Conservation (phyloP, 2,888 invertebrate genomes). For the Ichneumoninae sp. region DNA sequence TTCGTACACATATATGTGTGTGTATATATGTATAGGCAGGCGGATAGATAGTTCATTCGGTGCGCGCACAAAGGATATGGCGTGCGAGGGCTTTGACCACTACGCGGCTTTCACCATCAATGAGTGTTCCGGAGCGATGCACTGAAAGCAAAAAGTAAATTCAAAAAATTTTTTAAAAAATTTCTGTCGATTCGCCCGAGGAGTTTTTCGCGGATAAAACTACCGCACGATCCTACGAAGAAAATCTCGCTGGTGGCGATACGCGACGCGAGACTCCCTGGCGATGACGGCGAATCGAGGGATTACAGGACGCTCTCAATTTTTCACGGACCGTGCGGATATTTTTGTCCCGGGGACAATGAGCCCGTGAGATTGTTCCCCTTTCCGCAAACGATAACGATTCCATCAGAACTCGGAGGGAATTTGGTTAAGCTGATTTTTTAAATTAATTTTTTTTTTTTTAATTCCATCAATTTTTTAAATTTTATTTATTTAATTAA, state of each 20-base stretch:
- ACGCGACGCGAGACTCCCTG: no score
- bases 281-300: no score
- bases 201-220: no score
- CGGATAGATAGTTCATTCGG: neutral
- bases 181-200: neutral
- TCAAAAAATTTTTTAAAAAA: no score
- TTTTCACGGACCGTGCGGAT: neutral
- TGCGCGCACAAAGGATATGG: conserved; percentile 23
- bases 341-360: conserved; percentile 30
- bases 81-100: conserved; percentile 18
- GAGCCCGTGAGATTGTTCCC: neutral
- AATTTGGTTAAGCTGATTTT: no score
- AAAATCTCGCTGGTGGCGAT: no score
- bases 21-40: neutral
- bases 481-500: no score
- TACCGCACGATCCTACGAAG: no score
- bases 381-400: neutral
- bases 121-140: neutral
- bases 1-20: neutral
- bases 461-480: no score
- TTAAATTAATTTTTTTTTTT: no score
- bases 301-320: neutral
- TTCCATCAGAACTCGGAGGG: conserved; percentile 14
- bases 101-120: conserved; percentile 1
- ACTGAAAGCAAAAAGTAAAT: neutral